These are phyloP conservation scores for Sebastes baramenuke DNA, from an alignment of 2,797 vertebrate genomes.

Conservation along the genomic window DNA sequence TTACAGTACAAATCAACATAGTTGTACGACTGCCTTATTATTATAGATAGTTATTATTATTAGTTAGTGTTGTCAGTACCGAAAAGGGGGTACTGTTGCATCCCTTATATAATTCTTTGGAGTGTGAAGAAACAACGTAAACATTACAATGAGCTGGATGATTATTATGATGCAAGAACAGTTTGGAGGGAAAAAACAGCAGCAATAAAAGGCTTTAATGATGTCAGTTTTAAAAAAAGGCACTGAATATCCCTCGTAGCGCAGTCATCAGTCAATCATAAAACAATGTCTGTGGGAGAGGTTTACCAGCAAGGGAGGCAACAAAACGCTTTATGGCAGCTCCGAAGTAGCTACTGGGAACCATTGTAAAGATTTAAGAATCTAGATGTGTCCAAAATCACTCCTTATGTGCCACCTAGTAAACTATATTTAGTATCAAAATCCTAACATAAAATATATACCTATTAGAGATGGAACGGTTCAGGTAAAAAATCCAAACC, in stretches of 20 bases:
- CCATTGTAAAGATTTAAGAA: background rate
- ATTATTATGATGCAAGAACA: background rate
- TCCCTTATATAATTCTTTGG: background rate
- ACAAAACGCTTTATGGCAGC: background rate
- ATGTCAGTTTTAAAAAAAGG: background rate
- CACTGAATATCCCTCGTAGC: background rate
- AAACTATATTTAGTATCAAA: background rate
- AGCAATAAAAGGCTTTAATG: background rate
- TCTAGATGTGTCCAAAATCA: background rate
- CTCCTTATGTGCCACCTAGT: background rate
- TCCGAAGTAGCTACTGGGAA: background rate
- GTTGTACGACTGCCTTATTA: background rate
- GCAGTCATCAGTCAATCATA: background rate
- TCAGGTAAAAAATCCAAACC: too few relatives aligned
- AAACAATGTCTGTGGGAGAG: background rate
- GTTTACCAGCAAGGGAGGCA: background rate
- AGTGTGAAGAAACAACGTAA: background rate
- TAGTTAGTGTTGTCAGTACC: background rate
- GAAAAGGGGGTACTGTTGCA: background rate
- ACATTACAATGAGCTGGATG: background rate
- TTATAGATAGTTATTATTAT: background rate
- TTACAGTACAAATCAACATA: background rate
- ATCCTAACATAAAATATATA: background rate
- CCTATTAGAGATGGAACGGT: too few relatives aligned
- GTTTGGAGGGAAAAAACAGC: background rate